Evolutionary conservation across 2,113 vertebrate genomes (phyloP), one percentile per base, ranked within the genome.

Genomic region (Todiramphus chloris): DNA sequence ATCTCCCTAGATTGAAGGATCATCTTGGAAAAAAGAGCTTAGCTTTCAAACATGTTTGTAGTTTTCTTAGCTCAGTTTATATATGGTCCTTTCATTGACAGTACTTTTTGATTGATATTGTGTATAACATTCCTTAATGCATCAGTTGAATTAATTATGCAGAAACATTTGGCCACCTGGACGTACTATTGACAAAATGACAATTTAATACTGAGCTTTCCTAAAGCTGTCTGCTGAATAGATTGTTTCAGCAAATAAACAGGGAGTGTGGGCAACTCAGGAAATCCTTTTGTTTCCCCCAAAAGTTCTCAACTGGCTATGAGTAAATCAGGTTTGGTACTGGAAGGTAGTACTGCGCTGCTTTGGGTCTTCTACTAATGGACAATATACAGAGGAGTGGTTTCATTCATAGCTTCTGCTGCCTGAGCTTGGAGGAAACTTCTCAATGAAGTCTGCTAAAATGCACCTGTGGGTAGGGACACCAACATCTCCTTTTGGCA

Each of bases 81-180:
- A 94, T 91, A 96, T 82, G 74, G 46, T 90, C 82, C 76, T 84
- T 55, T 68, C 90, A 93, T 93, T 94, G 97, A 97, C 93, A 93
- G 90, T 67, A 79, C 85, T 94, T 96, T 98, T 97, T 98, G 97
- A 98, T 98, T 95, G 97, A 98, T 98, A 89, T 37, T 96, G 66
- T 97, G 95, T 96, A 96, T 94, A 97, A 97, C 97, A 93, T 96
- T 98, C 80, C 96, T 95, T 97, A 98, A 97, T 98, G 97, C 97
- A 98, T 93, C 96, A 56, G 91, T 94, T 93, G 88, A 97, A 98
- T 98, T 98, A 97, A 98, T 97, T 98, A 97, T 96, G 97, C 95
- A 97, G 97, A 98, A 95, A 96, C 91, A 96, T 96, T 97, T 92
- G 89, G 92, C 90, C 91, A 43, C 93, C 67, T 67, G 28, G 94